Percentiles rank a stretch among this genome's conserved stretches.
These are phyloP conservation scores for Euleptes europaea DNA, from an alignment of 2,113 vertebrate genomes.

Conservation along the genomic window DNA sequence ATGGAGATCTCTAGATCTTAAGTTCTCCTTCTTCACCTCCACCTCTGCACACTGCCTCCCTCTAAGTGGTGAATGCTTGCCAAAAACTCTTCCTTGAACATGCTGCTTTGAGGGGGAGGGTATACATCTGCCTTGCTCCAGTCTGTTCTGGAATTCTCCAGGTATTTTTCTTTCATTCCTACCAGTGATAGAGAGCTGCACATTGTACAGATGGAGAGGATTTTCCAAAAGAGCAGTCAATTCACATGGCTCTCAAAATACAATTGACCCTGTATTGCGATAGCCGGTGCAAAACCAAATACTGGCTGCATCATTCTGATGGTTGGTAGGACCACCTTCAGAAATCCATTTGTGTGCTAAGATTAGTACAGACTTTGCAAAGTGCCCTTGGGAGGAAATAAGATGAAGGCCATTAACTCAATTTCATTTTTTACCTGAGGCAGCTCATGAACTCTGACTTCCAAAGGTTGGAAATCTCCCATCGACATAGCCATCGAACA, in stretches of 20 bases:
- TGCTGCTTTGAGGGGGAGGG: no score
- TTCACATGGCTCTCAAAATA: not conserved
- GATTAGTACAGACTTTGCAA: conserved; percentile 48
- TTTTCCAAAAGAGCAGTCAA: not conserved
- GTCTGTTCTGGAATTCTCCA: no score
- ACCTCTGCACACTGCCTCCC: not conserved
- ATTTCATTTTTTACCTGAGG: conserved; percentile 65
- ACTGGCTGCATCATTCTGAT: not conserved
- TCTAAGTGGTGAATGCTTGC: not conserved
- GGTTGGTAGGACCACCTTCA: not conserved
- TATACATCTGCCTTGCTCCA: no score
- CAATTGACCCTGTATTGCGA: not conserved
- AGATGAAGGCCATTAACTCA: conserved; percentile 46
- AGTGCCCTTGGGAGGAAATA: conserved; percentile 1
- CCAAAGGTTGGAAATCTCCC: conserved; percentile 53
- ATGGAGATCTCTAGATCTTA: no score
- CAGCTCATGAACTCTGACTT: conserved; percentile 57
- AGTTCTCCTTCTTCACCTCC: no score
- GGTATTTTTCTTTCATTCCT: not conserved
- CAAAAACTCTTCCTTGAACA: not conserved
- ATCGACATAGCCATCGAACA: conserved; percentile 59
- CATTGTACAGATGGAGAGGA: not conserved
- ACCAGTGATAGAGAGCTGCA: not conserved
- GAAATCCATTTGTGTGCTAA: conserved; percentile 24
- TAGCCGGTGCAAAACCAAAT: not conserved